Percentiles rank a stretch among this genome's conserved stretches.
Conservation (phyloP, 2,113 vertebrate species). For the Xenopus laevis region DNA sequence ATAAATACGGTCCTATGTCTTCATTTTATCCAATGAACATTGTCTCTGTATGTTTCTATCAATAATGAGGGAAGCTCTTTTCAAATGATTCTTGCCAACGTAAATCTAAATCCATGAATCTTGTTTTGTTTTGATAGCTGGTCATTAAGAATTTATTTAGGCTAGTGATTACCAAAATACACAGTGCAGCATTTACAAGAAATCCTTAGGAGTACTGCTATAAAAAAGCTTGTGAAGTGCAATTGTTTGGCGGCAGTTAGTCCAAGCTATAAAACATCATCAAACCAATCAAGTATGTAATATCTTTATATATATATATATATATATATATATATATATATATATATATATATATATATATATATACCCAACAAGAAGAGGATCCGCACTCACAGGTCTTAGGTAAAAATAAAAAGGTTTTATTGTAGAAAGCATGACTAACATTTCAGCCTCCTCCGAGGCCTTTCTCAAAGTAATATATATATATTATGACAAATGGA, state of each 20-base stretch:
- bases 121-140: slow-evolving; percentile 34
- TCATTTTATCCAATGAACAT: neutral
- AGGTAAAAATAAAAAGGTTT: too few species aligned
- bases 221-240: slow-evolving; percentile 35
- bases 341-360: too few species aligned
- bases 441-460: too few species aligned
- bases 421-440: too few species aligned
- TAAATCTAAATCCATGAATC: slow-evolving; percentile 33
- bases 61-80: slow-evolving; percentile 15
- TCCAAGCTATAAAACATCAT: slow-evolving; percentile 29
- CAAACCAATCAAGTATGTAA: neutral
- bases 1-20: neutral
- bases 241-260: slow-evolving; percentile 36
- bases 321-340: too few species aligned
- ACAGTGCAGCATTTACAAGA: slow-evolving; percentile 30
- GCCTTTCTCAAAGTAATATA: too few species aligned
- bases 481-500: too few species aligned
- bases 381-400: too few species aligned
- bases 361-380: too few species aligned
- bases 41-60: neutral
- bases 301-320: too few species aligned
- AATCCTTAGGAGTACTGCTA: slow-evolving; percentile 26
- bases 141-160: slow-evolving; percentile 46
- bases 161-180: slow-evolving; percentile 37
- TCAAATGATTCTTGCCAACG: neutral